Evolutionary conservation across 2,888 invertebrate species (phyloP).

Genomic region (Harmothoe impar): DNA sequence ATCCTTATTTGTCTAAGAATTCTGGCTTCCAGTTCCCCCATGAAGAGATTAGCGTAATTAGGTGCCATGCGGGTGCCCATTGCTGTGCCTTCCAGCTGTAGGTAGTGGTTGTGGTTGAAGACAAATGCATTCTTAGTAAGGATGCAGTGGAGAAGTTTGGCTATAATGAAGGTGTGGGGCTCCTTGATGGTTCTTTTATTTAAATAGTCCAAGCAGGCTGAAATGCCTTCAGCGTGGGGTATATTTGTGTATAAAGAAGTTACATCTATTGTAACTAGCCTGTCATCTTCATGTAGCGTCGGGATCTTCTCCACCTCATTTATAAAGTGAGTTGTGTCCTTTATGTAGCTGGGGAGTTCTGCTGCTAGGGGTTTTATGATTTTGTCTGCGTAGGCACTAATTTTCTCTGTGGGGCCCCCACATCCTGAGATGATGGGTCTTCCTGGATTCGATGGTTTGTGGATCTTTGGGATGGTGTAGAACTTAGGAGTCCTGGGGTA

Average conservation of each 20-base stretch:
- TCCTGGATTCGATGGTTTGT: background rate
- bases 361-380: background rate
- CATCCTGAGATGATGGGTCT: no score
- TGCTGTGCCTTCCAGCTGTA: no score
- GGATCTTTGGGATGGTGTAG: background rate
- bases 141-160: background rate
- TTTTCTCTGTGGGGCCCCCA: no score
- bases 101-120: background rate
- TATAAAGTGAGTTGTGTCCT: background rate
- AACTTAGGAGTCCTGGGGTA: background rate
- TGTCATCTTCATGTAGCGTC: background rate
- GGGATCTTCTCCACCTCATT: background rate
- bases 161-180: background rate
- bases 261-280: background rate
- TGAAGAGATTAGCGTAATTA: background rate
- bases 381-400: background rate
- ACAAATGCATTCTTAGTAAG: background rate
- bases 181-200: background rate
- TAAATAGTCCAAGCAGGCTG: background rate
- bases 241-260: no score
- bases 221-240: conserved; percentile 17
- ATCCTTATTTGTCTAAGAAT: background rate
- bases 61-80: no score
- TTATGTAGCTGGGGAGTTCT: background rate
- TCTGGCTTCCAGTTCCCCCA: background rate